A percentile compares a stretch with the other conserved stretches of the same genome.
Conservation (phyloP, 2,113 vertebrate species). For the Campylorhamphus procurvoides region DNA sequence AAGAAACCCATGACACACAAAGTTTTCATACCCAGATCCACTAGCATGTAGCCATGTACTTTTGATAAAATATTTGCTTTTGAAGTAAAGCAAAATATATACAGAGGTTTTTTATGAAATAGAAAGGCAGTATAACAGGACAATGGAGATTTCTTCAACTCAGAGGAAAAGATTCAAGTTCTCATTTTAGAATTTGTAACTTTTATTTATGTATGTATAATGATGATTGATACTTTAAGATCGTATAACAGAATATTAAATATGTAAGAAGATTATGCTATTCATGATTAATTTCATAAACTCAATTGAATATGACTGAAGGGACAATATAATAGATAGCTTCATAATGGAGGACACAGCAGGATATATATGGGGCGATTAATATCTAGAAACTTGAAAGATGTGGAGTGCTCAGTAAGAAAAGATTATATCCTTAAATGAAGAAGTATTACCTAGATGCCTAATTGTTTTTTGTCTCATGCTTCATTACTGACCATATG, state of each 20-base stretch:
- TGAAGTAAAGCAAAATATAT: not conserved
- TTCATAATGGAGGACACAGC: not conserved
- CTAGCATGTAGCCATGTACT: not conserved
- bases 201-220: not conserved
- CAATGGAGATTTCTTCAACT: not conserved
- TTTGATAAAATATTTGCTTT: not conserved
- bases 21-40: not conserved
- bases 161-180: not conserved
- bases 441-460: not conserved
- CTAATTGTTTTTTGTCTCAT: not conserved
- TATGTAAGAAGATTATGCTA: not conserved
- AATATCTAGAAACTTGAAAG: not conserved
- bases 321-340: not conserved
- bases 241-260: not conserved
- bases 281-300: conserved; percentile 27
- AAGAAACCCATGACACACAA: not conserved
- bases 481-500: not conserved
- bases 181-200: not conserved
- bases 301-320: not conserved
- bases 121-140: not conserved
- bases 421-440: not conserved
- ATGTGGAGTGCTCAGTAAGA: not conserved
- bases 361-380: not conserved
- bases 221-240: not conserved
- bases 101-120: not conserved